Evolutionary conservation across 1,140 invertebrate species (phyloP), one percentile per base, ranked within the genome.

Genomic region (Uloborus diversus): DNA sequence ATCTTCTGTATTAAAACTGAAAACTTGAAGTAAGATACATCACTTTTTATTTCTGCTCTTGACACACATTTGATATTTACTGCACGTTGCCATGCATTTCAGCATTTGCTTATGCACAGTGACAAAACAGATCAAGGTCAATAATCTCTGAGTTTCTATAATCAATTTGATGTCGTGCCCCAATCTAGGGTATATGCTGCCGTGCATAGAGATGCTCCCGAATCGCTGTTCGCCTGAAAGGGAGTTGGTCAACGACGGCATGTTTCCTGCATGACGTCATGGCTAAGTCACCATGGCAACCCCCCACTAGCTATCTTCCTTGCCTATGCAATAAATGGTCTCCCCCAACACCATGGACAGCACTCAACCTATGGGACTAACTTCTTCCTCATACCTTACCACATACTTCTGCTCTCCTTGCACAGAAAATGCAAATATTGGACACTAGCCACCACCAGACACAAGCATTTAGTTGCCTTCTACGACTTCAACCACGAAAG

Each of bases 191-290:
- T 42, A n/a, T 49, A 25, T 53, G 66, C 66, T 56, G 28, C 37
- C 59, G 27, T 73, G 57, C 37, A 62, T 71, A 62, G 70, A 14
- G 70, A 62, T 62, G 70, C 37, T 59, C 56, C 17, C 25, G 59
- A 71, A 59, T 59, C 56, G 30, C 25, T 56, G 30, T 69, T 69
- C 51, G 4, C 66, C 66, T 69, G 28, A 56, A 69, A 69, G 49
- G 30, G 69, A 61, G 70, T 62, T 73, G 57, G 56, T 73, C 70
- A 73, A 73, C 33, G 69, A 57, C 23, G 57, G 56, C 57, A 62
- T 73, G 70, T 62, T 73, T 73, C 70, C 70, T 47, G 70, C 37
- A 62, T 73, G 70, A 73, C 70, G 70, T 73, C 70, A 73, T 37
- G 25, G 14, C 13, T 35, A 73, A 62, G 32, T 73, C 70, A 49